Evolutionary conservation across 2,797 vertebrate species (phyloP), one percentile per base, ranked within the genome.

Genomic region (Antrozous pallidus): DNA sequence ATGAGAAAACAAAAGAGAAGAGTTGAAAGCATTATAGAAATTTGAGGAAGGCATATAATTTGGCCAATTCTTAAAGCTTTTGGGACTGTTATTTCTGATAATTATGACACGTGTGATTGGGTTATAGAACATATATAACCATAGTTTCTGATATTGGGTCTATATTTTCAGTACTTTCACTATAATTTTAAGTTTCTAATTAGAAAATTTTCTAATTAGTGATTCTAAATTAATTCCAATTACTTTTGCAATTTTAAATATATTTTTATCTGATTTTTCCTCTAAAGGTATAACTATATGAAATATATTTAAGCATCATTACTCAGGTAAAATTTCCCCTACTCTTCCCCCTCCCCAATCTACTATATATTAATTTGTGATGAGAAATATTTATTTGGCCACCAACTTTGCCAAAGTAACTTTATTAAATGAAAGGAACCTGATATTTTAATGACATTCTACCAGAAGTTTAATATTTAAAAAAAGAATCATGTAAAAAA

Each of bases 101-200:
- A 89, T 82, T 70, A 74, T 77, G 20, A 89, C 26, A 38, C 22
- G 69, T 11, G 3, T 49, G 17, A n/a, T 47, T 92, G 31, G n/a
- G 26, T 83, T 90, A 85, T 3, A 81, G 63, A 56, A 92, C 1
- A 74, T 22, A 90, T 24, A 3, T 6, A 92, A 36, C 6, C 7
- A 79, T 22, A 77, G 24, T 90, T 95, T 91, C 77, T 95, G 36
- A 71, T 85, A 82, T 36, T 80, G 33, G 54, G 69, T 82, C 36
- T 94, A 9, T 51, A 88, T 63, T 94, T 94, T 95, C 24, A 91
- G 7, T 85, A 73, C 54, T 93, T 93, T 77, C 33, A 83, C 26
- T 90, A 8, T 93, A 92, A 88, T 84, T 96, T 84, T 51, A 94
- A 91, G 78, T 83, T 82, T 49, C 10, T 78, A 88, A 93, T 67